phyloP scores from a whole-genome alignment of 2,113 vertebrate genomes.

The Eclectus roratus region DNA sequence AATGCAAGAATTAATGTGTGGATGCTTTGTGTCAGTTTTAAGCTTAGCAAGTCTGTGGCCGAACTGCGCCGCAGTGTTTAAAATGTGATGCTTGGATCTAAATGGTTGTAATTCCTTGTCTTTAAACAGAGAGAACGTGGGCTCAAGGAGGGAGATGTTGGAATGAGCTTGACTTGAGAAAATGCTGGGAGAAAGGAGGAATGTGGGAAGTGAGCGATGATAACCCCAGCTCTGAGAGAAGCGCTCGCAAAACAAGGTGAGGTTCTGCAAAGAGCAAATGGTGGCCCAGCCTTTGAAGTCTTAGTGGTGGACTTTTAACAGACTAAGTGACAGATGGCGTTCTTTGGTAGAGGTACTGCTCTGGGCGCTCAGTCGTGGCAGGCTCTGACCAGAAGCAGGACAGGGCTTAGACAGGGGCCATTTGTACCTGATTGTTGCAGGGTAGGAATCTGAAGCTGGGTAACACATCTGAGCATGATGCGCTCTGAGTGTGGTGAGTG shows the following conservation, averaged over 20 bases:
- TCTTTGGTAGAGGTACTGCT: background rate
- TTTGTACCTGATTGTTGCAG: background rate
- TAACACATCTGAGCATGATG: accelerated
- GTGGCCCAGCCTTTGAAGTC: background rate
- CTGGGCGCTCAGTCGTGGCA: background rate
- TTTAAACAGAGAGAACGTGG: conserved; percentile 73
- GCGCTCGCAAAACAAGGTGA: conserved; percentile 93
- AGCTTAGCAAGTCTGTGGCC: background rate
- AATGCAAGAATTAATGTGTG: background rate
- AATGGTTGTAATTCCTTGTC: background rate
- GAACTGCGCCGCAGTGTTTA: background rate
- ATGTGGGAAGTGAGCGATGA: conserved; percentile 85
- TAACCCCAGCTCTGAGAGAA: conserved; percentile 86
- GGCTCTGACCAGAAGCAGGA: background rate
- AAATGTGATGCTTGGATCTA: background rate
- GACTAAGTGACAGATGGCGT: background rate
- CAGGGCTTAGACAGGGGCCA: background rate
- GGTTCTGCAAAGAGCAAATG: background rate
- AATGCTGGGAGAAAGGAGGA: conserved; percentile 57
- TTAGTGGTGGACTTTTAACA: background rate
- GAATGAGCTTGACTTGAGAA: conserved; percentile 47
- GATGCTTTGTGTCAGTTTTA: background rate
- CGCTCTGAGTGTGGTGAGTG: accelerated
- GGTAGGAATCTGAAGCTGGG: background rate
- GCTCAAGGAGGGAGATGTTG: conserved; percentile 14